Percentiles rank a stretch among this genome's conserved stretches.
These are phyloP conservation scores for Anhinga anhinga DNA, from an alignment of 2,113 vertebrate species.

Conservation along the genomic window DNA sequence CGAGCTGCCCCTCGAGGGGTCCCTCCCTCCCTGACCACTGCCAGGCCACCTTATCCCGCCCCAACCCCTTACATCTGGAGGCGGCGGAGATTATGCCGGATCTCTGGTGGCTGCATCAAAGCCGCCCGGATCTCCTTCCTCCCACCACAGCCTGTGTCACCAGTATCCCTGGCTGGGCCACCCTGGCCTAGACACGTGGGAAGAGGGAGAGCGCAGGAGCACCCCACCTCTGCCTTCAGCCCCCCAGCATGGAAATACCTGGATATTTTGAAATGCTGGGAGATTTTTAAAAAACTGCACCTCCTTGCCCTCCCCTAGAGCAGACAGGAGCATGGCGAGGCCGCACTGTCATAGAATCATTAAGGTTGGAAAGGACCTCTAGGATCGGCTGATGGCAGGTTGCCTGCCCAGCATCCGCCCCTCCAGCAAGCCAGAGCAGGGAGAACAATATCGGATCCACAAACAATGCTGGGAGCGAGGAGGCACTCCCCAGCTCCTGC, in stretches of 20 bases:
- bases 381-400: not conserved
- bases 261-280: not conserved
- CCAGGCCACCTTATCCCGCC: not conserved
- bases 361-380: too few relatives aligned
- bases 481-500: not conserved
- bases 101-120: not conserved
- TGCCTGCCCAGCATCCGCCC: not conserved
- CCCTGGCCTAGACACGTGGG: accelerated
- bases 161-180: not conserved
- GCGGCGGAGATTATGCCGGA: not conserved
- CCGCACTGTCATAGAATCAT: not conserved
- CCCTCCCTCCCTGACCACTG: too few relatives aligned
- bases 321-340: not conserved
- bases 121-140: accelerated
- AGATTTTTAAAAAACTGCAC: not conserved
- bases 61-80: not conserved
- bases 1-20: not conserved
- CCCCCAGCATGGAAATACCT: not conserved
- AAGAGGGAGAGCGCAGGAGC: not conserved
- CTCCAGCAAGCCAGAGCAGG: not conserved
- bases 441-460: not conserved
- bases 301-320: accelerated
- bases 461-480: conserved; percentile 29
- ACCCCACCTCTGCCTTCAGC: not conserved
- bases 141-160: not conserved